Evolutionary conservation across 1,140 invertebrate species (phyloP), one percentile per base, ranked within the genome.

Genomic region (Pentalonia nigronervosa): DNA sequence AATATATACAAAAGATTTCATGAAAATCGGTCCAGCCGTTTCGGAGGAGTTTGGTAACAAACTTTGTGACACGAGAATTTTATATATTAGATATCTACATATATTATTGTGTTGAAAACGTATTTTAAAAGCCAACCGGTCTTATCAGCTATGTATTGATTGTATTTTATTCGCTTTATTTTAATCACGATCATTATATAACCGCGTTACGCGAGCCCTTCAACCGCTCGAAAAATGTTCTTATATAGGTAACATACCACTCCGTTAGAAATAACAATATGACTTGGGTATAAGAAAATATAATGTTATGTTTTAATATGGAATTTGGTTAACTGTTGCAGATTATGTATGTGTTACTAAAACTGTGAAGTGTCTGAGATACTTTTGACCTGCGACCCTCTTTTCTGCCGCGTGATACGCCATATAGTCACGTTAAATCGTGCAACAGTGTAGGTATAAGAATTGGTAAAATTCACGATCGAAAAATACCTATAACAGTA

Each of bases 361-460:
- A 67, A 67, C 60, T 67, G 60, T 67, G 60, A 67, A 67, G 60
- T 67, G 60, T 11, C 60, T 67, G 60, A n/a, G 60, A 67, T 67
- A 67, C 60, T 67, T 67, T n/a, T 67, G 60, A 67, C 60, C 60
- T 67, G 30, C 60, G 60, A 67, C 60, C 56, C 60, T 67, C 60
- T 67, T 17, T 67, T 67, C 30, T 9, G 30, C 30, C 60, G 60
- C 60, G 60, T 67, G 60, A 67, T 67, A 67, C 60, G 11, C 60
- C 60, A n/a, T 67, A 67, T 67, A 67, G 60, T 67, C 60, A 67
- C 60, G 60, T 67, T 67, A 67, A 67, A n/a, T 67, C 60, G 60
- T 67, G 60, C 60, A 67, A n/a, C n/a, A n/a, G 60, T n/a, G 14
- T n/a, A 67, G 60, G 60, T 14, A 56, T 56, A 25, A n/a, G 60